Evolutionary conservation across 2,797 vertebrate species (phyloP), one percentile per base, ranked within the genome.

Genomic region (Lutjanus campechanus): DNA sequence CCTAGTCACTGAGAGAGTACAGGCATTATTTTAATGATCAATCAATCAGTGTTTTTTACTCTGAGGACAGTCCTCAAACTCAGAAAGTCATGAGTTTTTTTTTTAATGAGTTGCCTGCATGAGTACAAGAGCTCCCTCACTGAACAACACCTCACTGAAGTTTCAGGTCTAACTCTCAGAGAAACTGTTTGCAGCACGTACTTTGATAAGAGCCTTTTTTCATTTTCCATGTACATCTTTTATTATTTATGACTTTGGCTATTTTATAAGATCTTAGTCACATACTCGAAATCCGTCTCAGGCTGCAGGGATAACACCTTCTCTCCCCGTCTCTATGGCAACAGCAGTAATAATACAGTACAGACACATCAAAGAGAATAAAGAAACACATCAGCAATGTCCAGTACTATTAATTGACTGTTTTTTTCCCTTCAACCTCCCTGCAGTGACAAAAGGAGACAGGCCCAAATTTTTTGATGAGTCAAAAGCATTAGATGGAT

Each of bases 291-390:
- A 73, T 76, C 70, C 54, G 40, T 79, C 79, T 79, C 79, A 83
- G 72, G 69, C 73, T 79, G 76, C 72, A 69, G 77, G 43, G 53
- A 82, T 73, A 83, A 83, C 79, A 78, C 67, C 82, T 78, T 81
- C 69, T 76, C 67, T 79, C 22, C 61, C 77, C 0, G 62, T 93
- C 77, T 81, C 90, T 83, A 93, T 94, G 89, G 92, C 90, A 94
- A 95, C 88, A 89, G 83, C 85, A 79, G 82, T 79, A 86, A 88
- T 90, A 88, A 91, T 79, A 84, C 76, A 81, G 71, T 68, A 84
- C 64, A 64, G 67, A 60, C 71, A 88, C 84, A 93, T 92, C 75
- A 94, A 86, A 88, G 62, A 58, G 84, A 90, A 91, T 83, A 73
- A 85, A 84, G 83, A 90, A 89, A 76, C 85, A 85, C 72, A 88